Base-by-base conservation (phyloP, 2,113 vertebrate genomes). In the Saccopteryx bilineata region DNA sequence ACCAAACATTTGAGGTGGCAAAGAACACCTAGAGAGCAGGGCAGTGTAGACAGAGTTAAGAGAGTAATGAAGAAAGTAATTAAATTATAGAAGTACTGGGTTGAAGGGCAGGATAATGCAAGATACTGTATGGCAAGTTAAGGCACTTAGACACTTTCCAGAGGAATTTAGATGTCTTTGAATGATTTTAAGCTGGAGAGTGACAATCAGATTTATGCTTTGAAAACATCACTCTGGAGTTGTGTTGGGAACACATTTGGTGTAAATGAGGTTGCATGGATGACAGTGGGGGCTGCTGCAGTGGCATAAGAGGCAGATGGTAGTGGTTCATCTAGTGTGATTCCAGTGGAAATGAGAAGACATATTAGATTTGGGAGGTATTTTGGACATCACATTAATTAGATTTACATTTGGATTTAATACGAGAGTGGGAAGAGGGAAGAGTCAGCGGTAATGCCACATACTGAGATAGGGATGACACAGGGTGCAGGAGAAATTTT, bases 381-480 rank as follows among this genome's bases (percentile, higher is more conserved):
- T 60, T 93, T 78, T 72, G 21, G 28, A 86, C 90, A 72, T 76
- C 5, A 78, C 17, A 61, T 86, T 87, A 87, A 68, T 79, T 56
- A 48, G 4, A 74, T 14, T 65, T 89, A 60, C 9, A 88, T 46
- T 69, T 87, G 28, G 54, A 65, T 71, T 87, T 96, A 75, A 46
- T 46, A 79, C 69, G 39, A 19, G 24, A 28, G 2, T n/a, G 11
- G 21, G 24, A 76, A 88, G 56, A 11, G 6, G 54, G 81, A 87
- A 13, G 60, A 75, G 21, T 71, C n/a, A 87, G 33, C 65, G 19
- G n/a, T 19, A 19, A 63, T 50, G 24, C 24, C 8, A 14, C 58
- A 2, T 52, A 23, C 31, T 65, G 78, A 88, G 63, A 79, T 10
- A 72, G 39, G 26, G 15, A 46, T 58, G 7, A 88, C 48, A 48